Evolutionary conservation across 92 coral and sea anemone species (phyloP), one percentile per base, ranked within the genome.

Genomic region (Paramuricea clavata): DNA sequence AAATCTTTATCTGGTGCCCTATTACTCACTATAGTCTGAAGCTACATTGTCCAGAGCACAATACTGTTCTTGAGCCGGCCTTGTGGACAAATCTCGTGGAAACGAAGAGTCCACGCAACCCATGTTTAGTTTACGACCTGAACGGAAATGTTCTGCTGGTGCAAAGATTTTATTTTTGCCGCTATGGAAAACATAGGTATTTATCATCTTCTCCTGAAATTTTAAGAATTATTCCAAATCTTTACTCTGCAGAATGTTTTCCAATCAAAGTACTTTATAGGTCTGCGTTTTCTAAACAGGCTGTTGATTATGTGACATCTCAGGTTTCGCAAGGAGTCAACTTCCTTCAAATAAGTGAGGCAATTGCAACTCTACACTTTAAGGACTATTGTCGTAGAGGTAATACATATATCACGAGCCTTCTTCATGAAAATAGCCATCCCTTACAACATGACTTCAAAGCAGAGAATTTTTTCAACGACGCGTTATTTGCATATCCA

Each of bases 1-100:
- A 91, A 32, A 32, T 91, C 23, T 87, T 83, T 21, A 71, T 91
- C 34, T 91, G 89, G 91, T 87, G 89, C 17, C 91, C 91, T 0
- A 57, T 87, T 33, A 67, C 23, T 3, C 93, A 87, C 50, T 77
- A 32, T 23, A 39, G 28, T 0, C 3, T 88, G 9, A 31, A 47
- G 31, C 1, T 91, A 0, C 19, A 5, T 16, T 91, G 94, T 32
- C 90, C 90, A 0, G 49, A 13, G 0, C 94, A 91, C 54, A 32
- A 43, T 1, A 16, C 68, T 31, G 81, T 36, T 1, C 15, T 91
- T 49, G 35, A 47, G 15, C 34, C 69, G 2, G 81, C 81, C 0
- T 52, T 36, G 12, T 91, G 82, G 44, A 91, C 81, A 2, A 32
- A 43, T 33, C 67, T 80, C 6, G 0, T 1, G 0, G 64, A 71